These are phyloP conservation scores for Smutsia gigantea DNA, from an alignment of 2,797 vertebrate genomes.

Conservation along the genomic window DNA sequence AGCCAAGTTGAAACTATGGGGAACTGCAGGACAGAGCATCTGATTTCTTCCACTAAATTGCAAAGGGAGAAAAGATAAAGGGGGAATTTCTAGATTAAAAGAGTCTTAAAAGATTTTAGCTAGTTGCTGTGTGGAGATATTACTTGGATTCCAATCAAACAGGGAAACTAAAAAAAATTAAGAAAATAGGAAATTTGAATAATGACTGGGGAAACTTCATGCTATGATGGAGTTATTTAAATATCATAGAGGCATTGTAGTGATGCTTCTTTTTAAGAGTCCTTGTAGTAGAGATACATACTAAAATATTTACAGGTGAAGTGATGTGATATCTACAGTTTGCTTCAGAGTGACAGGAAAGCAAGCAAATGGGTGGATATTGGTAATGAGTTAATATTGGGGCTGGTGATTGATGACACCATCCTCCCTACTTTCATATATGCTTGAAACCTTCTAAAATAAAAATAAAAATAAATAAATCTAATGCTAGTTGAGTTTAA, in stretches of 20 bases:
- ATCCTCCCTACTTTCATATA: neutral
- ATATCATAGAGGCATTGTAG: neutral
- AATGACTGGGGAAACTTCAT: neutral
- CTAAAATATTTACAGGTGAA: neutral
- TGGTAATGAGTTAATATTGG: neutral
- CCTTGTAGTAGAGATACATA: neutral
- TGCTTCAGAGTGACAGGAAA: neutral
- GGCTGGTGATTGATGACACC: neutral
- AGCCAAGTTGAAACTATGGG: neutral
- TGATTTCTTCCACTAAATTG: neutral
- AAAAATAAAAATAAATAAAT: neutral
- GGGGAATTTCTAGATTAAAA: neutral
- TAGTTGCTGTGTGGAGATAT: neutral
- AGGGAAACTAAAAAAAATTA: neutral
- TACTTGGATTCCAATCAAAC: neutral
- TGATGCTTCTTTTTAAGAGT: neutral
- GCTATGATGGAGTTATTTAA: neutral
- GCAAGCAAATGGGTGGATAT: fast-evolving
- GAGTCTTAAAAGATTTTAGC: neutral
- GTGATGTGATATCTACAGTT: neutral
- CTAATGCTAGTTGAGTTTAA: neutral
- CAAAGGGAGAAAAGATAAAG: neutral
- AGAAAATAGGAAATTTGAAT: neutral
- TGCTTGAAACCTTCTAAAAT: neutral
- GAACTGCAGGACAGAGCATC: neutral